Percentiles rank a stretch among this genome's conserved stretches.
Conservation (phyloP, 2,113 vertebrate species). For the Osmerus eperlanus region DNA sequence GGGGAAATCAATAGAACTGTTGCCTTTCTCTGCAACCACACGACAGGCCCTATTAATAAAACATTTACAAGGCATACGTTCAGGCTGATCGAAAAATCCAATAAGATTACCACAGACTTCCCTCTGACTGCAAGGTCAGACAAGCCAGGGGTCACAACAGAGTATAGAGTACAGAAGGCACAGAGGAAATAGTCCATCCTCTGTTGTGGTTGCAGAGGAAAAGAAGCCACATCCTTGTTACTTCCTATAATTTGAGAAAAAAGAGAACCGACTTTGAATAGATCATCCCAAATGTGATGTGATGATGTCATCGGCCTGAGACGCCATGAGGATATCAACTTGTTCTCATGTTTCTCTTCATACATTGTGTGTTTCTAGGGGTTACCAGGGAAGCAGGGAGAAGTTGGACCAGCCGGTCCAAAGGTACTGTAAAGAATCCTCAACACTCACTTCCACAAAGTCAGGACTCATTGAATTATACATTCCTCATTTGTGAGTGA, state of each 20-base stretch:
- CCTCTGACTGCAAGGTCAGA: constrained; percentile 4
- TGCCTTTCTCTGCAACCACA: not conserved
- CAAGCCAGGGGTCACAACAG: not conserved
- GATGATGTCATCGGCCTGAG: too few relatives aligned
- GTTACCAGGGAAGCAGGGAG: constrained; percentile 72
- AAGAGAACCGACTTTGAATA: not conserved
- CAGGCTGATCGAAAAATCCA: constrained; percentile 1
- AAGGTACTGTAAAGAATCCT: constrained; percentile 58
- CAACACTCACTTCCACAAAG: too few relatives aligned
- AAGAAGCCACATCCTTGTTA: not conserved
- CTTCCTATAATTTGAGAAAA: not conserved
- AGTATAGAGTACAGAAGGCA: not conserved
- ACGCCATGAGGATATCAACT: too few relatives aligned
- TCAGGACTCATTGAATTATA: too few relatives aligned
- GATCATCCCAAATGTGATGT: too few relatives aligned
- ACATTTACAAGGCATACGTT: constrained; percentile 9
- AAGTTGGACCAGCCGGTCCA: constrained; percentile 59
- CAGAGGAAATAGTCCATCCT: not conserved
- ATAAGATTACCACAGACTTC: not conserved
- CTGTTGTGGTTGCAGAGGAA: too few relatives aligned
- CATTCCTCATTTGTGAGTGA: not conserved
- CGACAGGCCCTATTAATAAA: constrained; percentile 2
- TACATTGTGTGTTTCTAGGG: constrained; percentile 60
- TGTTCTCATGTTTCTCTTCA: not conserved
- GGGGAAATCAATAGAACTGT: not conserved